These are phyloP conservation scores for Stichodactyla mertensii DNA, from an alignment of 64 coral and sea anemone genomes.

Conservation along the genomic window DNA sequence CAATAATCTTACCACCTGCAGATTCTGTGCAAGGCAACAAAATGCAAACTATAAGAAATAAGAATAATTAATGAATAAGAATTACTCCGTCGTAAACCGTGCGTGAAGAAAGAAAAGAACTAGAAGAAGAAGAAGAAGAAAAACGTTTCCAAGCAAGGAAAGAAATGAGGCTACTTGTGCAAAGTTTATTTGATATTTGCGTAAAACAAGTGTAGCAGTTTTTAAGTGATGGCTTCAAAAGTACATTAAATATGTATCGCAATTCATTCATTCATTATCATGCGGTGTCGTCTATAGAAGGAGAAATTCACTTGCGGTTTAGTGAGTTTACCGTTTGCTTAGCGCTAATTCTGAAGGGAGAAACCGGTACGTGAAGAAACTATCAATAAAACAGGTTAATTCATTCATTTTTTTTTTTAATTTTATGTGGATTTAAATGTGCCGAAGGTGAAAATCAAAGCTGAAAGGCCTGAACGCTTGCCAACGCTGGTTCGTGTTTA, in stretches of 20 bases:
- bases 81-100: too few species aligned
- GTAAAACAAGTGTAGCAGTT: background rate
- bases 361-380: background rate
- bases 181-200: background rate
- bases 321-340: background rate
- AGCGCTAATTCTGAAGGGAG: background rate
- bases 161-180: background rate
- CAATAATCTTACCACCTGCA: slow-evolving; percentile 1
- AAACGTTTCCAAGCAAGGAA: background rate
- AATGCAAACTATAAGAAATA: too few species aligned
- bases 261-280: background rate
- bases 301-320: background rate
- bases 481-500: background rate
- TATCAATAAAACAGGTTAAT: background rate
- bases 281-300: background rate
- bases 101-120: too few species aligned
- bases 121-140: too few species aligned
- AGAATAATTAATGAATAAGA: too few species aligned
- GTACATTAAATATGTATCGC: background rate
- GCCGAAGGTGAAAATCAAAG: background rate
- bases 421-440: background rate
- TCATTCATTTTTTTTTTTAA: background rate
- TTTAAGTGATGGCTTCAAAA: background rate
- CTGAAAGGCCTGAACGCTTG: background rate
- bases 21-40: background rate